Evolutionary conservation across 2,113 vertebrate species (phyloP), one percentile per base, ranked within the genome.

Genomic region (Petaurus breviceps): DNA sequence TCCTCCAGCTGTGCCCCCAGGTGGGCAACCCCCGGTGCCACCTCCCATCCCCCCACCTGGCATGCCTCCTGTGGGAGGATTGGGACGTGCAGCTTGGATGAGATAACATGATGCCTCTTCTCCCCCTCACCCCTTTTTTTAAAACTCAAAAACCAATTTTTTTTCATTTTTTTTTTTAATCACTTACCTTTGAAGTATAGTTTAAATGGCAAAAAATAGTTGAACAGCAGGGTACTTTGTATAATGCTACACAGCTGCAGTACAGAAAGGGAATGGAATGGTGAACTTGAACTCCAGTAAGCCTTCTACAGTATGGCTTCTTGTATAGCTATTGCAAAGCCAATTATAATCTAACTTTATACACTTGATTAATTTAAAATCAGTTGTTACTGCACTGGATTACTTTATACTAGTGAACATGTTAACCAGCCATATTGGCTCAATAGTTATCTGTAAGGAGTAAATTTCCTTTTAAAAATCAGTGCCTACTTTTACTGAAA

Each of bases 41-140:
- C 99, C 99, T 10, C 99, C 99, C 19, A 99, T 99, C 53, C 99
- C 99, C 0, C 99, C 99, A 0, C 99, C 99, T 0, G 99, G 99
- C 93, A 99, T 99, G 99, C 99, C 99, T 1, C 99, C 99, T 0
- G 99, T 99, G 5, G 98, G 98, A 54, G 99, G 99, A 61, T 98
- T 99, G 93, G 99, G 99, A 91, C 99, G 99, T 12, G 99, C 99
- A 0, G 99, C 99, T 0, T 99, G 99, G 99, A 99, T 99, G 99
- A 99, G 99, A 99, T 99, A 99, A 99, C 97, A 90, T 94, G 96
- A 97, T 6, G 92, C 94, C 97, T 57, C 50, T 31, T 55, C n/a
- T 53, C 22, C 1, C 26, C 52, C 51, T 46, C 0, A 2, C n/a
- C 52, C n/a, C 0, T 49, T n/a, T 12, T 25, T 91, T 91, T 96